phyloP scores from a whole-genome alignment of 2,797 vertebrate genomes.

The Orestias chungarensis region DNA sequence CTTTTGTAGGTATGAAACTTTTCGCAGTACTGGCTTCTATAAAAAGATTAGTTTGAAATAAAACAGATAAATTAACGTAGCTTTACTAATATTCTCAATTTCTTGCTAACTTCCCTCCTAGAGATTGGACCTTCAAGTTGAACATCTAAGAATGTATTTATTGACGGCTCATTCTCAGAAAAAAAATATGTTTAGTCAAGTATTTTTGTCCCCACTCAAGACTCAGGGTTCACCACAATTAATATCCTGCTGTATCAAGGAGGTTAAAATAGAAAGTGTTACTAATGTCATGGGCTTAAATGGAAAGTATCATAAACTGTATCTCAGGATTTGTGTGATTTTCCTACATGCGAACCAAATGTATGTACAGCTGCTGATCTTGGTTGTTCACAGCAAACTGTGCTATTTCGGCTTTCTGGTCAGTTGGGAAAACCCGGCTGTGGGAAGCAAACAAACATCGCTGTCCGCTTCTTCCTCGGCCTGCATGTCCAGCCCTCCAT shows the following conservation, averaged over 20 bases:
- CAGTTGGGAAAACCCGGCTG: conserved; percentile 56
- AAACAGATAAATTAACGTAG: background rate
- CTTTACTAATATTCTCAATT: background rate
- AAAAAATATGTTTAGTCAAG: background rate
- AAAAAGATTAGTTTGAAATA: background rate
- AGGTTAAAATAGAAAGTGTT: background rate
- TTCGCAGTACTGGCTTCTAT: background rate
- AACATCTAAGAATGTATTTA: background rate
- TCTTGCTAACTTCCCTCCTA: too few relatives aligned
- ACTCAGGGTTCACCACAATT: background rate
- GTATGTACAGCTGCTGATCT: conserved; percentile 36
- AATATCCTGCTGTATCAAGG: background rate
- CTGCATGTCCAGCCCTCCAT: conserved; percentile 6
- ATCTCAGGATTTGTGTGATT: background rate
- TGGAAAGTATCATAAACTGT: background rate
- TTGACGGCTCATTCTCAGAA: background rate
- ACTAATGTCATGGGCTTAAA: background rate
- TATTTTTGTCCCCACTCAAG: background rate
- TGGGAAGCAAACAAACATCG: conserved; percentile 50
- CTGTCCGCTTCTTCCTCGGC: conserved; percentile 11
- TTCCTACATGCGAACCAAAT: conserved; percentile 24
- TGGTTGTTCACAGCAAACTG: conserved; percentile 35
- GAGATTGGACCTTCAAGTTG: background rate
- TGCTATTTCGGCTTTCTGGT: conserved; percentile 43
- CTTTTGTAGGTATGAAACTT: background rate